These are phyloP conservation scores for Potamilus streckersoni DNA, from an alignment of 1,140 invertebrate genomes.

Conservation along the genomic window DNA sequence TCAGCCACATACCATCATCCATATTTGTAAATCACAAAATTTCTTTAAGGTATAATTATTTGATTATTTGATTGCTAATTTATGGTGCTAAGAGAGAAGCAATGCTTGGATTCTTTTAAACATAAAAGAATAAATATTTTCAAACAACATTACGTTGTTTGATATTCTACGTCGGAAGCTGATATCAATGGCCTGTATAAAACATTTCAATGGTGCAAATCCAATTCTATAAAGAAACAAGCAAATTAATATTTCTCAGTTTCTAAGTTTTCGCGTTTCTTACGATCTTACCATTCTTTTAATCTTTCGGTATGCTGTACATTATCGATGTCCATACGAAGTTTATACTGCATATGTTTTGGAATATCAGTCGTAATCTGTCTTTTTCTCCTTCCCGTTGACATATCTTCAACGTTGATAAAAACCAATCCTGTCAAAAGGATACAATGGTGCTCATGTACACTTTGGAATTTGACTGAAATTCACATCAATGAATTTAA, in stretches of 20 bases:
- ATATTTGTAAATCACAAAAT: too few species aligned
- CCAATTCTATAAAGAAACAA: not conserved
- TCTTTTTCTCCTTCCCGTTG: slow-evolving; percentile 36
- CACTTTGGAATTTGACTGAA: too few species aligned
- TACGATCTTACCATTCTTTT: slow-evolving; percentile 49
- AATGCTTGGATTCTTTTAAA: not conserved
- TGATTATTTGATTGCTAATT: too few species aligned
- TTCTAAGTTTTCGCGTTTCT: not conserved
- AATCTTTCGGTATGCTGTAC: slow-evolving; percentile 60
- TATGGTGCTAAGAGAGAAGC: too few species aligned
- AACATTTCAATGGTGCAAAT: not conserved
- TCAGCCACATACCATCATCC: too few species aligned
- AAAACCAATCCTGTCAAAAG: slow-evolving; percentile 59
- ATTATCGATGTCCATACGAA: slow-evolving; percentile 70
- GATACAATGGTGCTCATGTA: too few species aligned
- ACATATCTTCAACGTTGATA: slow-evolving; percentile 35
- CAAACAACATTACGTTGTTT: not conserved
- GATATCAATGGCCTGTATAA: not conserved
- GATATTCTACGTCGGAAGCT: not conserved
- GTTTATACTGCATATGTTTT: slow-evolving; percentile 67
- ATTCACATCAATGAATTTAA: too few species aligned
- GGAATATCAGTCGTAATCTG: slow-evolving; percentile 43
- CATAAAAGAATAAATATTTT: not conserved
- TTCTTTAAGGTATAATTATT: too few species aligned
- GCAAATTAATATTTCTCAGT: not conserved